Percentiles rank a stretch among this genome's conserved stretches.
phyloP scores from a whole-genome alignment of 1,140 invertebrate genomes.

The Drosophila carrolli region DNA sequence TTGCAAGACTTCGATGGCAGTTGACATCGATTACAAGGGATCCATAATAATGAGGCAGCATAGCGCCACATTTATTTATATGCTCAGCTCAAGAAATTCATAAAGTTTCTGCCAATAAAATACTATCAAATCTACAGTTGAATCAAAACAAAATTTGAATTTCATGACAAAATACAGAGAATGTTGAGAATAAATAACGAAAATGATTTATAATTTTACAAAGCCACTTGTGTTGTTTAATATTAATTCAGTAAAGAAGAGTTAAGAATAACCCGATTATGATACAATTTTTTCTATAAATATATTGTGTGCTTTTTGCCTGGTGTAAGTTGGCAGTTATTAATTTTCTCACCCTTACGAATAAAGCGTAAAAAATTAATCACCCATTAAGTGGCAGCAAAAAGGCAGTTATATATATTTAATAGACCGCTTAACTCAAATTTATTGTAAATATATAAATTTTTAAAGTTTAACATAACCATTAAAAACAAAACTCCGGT shows the following conservation, averaged over 20 bases:
- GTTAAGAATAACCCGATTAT: too few species aligned
- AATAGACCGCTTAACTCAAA: background rate
- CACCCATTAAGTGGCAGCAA: background rate
- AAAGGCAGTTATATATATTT: background rate
- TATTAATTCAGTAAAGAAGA: too few species aligned
- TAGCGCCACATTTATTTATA: background rate
- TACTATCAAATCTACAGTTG: too few species aligned
- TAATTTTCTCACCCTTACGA: background rate
- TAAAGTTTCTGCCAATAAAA: background rate
- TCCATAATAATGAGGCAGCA: constrained; percentile 54
- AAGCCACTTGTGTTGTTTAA: too few species aligned
- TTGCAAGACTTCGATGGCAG: background rate
- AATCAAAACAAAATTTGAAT: too few species aligned
- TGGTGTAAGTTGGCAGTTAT: too few species aligned
- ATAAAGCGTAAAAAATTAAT: constrained; percentile 4
- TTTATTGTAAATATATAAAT: background rate
- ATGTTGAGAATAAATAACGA: too few species aligned
- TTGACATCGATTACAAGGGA: constrained; percentile 24
- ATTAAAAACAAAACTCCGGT: background rate
- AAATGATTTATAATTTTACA: too few species aligned
- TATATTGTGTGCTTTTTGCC: too few species aligned
- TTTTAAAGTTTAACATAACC: background rate
- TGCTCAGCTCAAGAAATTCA: background rate
- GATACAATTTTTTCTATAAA: too few species aligned
- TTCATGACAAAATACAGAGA: too few species aligned